Base-by-base conservation (phyloP, 2,888 invertebrate genomes). In the Protonemura montana region DNA sequence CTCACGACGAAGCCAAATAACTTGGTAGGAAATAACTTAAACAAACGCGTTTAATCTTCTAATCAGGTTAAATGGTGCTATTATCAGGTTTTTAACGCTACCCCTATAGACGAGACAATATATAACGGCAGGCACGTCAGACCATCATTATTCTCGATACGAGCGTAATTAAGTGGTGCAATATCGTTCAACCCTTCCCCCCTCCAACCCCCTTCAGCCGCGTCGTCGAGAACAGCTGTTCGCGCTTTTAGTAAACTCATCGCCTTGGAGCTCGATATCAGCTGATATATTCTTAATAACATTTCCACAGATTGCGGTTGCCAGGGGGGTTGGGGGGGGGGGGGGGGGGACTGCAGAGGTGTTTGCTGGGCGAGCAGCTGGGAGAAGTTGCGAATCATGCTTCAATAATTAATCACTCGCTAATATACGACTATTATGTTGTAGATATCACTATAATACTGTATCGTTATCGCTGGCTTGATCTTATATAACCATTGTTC, bases 141-240 rank as follows among this genome's bases (percentile, higher is more conserved):
- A 21, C 29, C 81, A 81, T 81, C 81, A 81, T 81, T 81, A 81
- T 81, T 81, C 81, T 81, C 81, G 30, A 81, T 81, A 81, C 27
- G 28, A 28, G 27, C 25, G 21, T 81, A 81, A 81, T 81, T 81
- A 81, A 28, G 29, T 30, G 29, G 81, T 81, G 78, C 78, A 81
- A 81, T 81, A 81, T 81, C 81, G 81, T 30, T 28, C 81, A 81
- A 81, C 81, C 81, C 81, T 81, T 81, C 29, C 28, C 2, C 78
- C 13, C 3, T 27, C 81, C 27, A 35, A 3, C 35, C 35, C 35
- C 35, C 35, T 35, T 3, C 35, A 3, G 10, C 3, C 16, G 59
- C 59, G 59, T 10, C 59, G 59, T 13, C 80, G 59, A 21, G 59
- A 59, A 59, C 59, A 59, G 59, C 59, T 59, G 59, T 59, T 59